Base-by-base conservation (phyloP, 2,797 vertebrate species). In the Toxotes lorentzi region DNA sequence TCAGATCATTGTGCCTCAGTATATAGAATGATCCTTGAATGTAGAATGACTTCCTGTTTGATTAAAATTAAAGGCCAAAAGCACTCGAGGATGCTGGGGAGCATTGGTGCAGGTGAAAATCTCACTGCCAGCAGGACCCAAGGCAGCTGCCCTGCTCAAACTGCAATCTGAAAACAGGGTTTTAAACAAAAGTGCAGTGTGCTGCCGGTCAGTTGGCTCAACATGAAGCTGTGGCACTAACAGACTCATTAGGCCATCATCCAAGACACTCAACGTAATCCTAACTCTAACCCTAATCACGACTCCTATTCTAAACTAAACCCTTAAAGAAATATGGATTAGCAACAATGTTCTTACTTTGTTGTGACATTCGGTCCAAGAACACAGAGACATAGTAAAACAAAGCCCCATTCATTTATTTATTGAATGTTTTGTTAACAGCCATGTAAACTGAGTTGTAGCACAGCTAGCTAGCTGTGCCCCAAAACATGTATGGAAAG, bases 11-110 rank as follows among this genome's bases (percentile, higher is more conserved):
- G 30, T 47, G 48, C 62, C 34, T 13, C 8, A 19, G 38, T 21
- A 41, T 16, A 11, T 17, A 23, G 66, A 70, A 69, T 61, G 60
- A 78, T 76, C 38, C 27, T 8, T 11, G 63, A 83, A 86, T 76
- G 68, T 27, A 61, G 77, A 78, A 67, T 27, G 17, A 76, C 57
- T 80, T 84, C 48, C 65, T 43, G 63, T 70, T 65, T 9, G 32
- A 76, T 83, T 64, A 10, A 77, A 79, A 64, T 67, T 19, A 70
- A 70, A 78, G 67, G 65, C 53, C 47, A 60, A 41, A 73, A 60
- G 59, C 7, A 51, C 41, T 57, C 0, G 23, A 27, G 40, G 54
- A 72, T 61, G 27, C 38, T 17, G 24, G 14, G 43, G 56, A 65
- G 40, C 30, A 1, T 4, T n/a, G 66, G 23, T 65, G 57, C 23